Conservation (phyloP, 2,888 invertebrate genomes). For the Dinocampus coccinellae region DNA sequence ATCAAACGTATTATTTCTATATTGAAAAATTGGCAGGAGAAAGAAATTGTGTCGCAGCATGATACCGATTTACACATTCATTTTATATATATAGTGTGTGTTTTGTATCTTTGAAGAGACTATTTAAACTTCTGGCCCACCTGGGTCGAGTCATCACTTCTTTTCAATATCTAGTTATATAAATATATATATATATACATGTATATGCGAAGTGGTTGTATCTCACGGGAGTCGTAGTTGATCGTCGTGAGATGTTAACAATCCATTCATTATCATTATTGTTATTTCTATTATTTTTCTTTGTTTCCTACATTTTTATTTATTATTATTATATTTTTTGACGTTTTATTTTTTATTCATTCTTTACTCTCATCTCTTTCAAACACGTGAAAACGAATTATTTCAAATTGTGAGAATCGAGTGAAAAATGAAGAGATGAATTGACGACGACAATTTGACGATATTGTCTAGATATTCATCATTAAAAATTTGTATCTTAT, state of each 20-base stretch:
- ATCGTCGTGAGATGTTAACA: conserved; percentile 31
- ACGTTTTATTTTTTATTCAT: too few species aligned
- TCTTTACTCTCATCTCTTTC: too few species aligned
- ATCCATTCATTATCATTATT: conserved; percentile 28
- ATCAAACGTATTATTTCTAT: not conserved
- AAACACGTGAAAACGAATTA: too few species aligned
- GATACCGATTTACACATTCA: not conserved
- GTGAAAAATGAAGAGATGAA: too few species aligned
- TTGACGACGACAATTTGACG: too few species aligned
- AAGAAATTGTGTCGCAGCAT: conserved; percentile 19
- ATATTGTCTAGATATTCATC: too few species aligned
- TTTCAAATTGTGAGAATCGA: conserved; percentile 9
- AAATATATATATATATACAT: not conserved
- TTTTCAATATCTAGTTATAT: not conserved
- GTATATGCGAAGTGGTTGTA: too few species aligned
- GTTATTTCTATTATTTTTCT: not conserved
- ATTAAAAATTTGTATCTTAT: too few species aligned
- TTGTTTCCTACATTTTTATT: not conserved
- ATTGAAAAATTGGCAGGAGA: not conserved
- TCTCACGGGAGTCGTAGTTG: conserved; percentile 13
- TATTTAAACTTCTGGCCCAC: conserved; percentile 20
- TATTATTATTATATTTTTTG: too few species aligned
- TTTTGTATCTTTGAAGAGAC: conserved; percentile 3
- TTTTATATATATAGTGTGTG: not conserved
- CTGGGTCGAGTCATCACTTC: conserved; percentile 29